A percentile compares a stretch with the other conserved stretches of the same genome.
phyloP scores from a whole-genome alignment of 2,888 invertebrate genomes.

The Tridacna crocea region DNA sequence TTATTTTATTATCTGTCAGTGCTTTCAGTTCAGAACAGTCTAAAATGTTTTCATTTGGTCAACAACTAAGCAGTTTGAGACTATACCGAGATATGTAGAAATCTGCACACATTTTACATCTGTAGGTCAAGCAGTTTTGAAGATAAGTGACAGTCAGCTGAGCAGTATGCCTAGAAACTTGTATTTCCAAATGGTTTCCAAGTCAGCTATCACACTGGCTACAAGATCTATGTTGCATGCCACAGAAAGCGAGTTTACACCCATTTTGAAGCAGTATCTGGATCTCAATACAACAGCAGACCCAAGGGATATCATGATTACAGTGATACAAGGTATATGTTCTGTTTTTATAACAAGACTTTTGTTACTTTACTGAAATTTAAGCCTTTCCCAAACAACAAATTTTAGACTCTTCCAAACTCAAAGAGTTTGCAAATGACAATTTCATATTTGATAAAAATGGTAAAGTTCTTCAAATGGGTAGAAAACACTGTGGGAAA shows the following conservation, averaged over 20 bases:
- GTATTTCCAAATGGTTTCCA: conserved; percentile 58
- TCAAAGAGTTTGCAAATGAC: too few relatives aligned
- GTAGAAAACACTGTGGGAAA: too few relatives aligned
- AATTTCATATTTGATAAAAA: too few relatives aligned
- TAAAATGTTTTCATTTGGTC: too few relatives aligned
- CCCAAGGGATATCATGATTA: conserved; percentile 57
- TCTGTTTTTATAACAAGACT: too few relatives aligned
- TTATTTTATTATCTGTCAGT: too few relatives aligned
- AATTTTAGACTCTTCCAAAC: too few relatives aligned
- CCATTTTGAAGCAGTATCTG: conserved; percentile 60
- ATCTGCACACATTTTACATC: conserved; percentile 4
- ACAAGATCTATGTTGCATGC: conserved; percentile 64
- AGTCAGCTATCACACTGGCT: conserved; percentile 55
- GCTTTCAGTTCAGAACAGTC: too few relatives aligned
- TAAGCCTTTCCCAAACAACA: too few relatives aligned
- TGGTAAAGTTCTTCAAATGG: too few relatives aligned
- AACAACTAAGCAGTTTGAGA: neutral
- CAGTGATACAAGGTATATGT: conserved; percentile 69
- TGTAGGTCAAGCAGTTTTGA: conserved; percentile 64
- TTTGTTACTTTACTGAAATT: too few relatives aligned
- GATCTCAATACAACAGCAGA: conserved; percentile 60
- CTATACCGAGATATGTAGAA: neutral
- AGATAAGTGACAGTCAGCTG: conserved; percentile 69
- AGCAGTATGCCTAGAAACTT: conserved; percentile 61
- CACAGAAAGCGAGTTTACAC: conserved; percentile 60